A percentile compares a stretch with the other conserved stretches of the same genome.
Evolutionary conservation across 2,113 vertebrate species (phyloP).

Genomic region (Catharus fuscescens): DNA sequence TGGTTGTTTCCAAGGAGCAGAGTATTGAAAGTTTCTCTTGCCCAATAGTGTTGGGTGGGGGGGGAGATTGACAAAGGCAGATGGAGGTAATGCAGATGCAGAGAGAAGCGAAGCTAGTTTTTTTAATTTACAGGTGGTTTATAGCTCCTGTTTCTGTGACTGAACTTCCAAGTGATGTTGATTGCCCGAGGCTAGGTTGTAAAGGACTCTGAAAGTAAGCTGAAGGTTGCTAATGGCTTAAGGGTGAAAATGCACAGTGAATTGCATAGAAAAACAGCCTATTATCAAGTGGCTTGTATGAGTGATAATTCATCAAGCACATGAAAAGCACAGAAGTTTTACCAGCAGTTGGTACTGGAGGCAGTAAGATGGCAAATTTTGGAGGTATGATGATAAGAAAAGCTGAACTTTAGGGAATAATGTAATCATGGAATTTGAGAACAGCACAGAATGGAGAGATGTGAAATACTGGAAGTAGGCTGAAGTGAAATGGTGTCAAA

Average conservation of each 20-base stretch:
- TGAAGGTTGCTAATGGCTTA: slow-evolving; percentile 14
- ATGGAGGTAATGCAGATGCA: background rate
- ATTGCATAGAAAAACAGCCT: background rate
- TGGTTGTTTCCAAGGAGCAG: background rate
- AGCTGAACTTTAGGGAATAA: background rate
- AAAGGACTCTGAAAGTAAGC: background rate
- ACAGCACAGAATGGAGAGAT: background rate
- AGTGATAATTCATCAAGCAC: background rate
- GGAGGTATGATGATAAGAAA: background rate
- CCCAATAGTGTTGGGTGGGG: fast-evolving
- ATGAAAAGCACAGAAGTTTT: background rate
- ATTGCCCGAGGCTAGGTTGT: slow-evolving; percentile 15
- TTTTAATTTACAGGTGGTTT: background rate
- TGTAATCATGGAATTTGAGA: background rate
- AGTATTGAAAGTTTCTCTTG: background rate
- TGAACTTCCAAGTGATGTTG: background rate
- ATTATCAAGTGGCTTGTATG: background rate
- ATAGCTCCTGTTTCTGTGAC: background rate
- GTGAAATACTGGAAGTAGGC: background rate
- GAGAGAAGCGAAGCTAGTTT: background rate
- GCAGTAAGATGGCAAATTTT: background rate
- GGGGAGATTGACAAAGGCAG: background rate
- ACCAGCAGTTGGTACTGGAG: background rate
- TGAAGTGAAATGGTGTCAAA: background rate
- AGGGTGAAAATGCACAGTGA: background rate